These are phyloP conservation scores for Patiria pectinifera DNA, from an alignment of 53 echinoderm and acorn worm species.

Conservation along the genomic window DNA sequence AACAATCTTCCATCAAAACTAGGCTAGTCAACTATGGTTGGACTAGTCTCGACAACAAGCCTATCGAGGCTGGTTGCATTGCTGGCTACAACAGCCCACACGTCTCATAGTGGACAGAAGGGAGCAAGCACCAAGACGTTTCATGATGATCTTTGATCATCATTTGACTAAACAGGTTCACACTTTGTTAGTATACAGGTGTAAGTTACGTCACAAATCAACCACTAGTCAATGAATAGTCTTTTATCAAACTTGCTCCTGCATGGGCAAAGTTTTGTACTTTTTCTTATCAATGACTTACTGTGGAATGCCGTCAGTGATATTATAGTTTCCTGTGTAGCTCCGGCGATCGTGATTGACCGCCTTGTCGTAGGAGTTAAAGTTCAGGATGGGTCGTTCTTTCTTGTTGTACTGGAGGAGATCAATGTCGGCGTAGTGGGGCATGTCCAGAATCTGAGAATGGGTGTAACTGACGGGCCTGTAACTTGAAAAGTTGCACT, in stretches of 20 bases:
- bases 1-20: too few relatives aligned
- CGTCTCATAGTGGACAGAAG: too few relatives aligned
- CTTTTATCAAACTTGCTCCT: neutral
- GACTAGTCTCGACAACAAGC: too few relatives aligned
- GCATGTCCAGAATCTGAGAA: slow-evolving; percentile 54
- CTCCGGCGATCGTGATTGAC: slow-evolving; percentile 79
- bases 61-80: too few relatives aligned
- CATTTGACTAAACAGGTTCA: too few relatives aligned
- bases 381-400: slow-evolving; percentile 75
- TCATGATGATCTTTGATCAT: too few relatives aligned
- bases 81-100: too few relatives aligned
- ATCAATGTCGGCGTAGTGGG: slow-evolving; percentile 89
- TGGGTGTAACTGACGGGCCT: slow-evolving; percentile 81
- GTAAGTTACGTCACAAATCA: too few relatives aligned
- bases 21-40: too few relatives aligned
- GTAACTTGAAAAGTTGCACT: slow-evolving; percentile 79
- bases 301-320: slow-evolving; percentile 92
- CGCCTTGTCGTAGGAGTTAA: slow-evolving; percentile 75
- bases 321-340: slow-evolving; percentile 71
- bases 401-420: slow-evolving; percentile 68
- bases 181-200: too few relatives aligned
- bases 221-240: neutral
- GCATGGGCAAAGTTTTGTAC: neutral
- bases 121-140: too few relatives aligned
- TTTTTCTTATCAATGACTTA: slow-evolving; percentile 59